phyloP scores from a whole-genome alignment of 2,888 invertebrate species.

The Lydus trimaculatus region DNA sequence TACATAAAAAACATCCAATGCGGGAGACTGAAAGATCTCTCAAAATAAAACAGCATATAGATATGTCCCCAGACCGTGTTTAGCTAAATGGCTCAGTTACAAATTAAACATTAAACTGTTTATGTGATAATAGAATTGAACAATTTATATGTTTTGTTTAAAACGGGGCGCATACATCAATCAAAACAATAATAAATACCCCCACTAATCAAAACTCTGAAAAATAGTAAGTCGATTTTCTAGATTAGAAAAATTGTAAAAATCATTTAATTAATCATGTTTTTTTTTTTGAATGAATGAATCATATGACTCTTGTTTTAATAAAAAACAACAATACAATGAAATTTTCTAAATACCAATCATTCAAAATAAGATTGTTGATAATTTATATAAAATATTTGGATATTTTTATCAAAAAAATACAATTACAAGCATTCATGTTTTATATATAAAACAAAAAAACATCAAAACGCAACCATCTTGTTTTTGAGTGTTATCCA shows the following conservation, averaged over 20 bases:
- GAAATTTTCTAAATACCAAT: not conserved
- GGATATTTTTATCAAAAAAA: slow-evolving; percentile 21
- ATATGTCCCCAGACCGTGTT: slow-evolving; percentile 59
- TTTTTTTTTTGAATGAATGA: slow-evolving; percentile 21
- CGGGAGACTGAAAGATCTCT: slow-evolving; percentile 60
- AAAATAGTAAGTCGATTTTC: not conserved
- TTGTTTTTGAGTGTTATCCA: slow-evolving; percentile 60
- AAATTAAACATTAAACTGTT: slow-evolving; percentile 33
- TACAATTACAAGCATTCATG: slow-evolving; percentile 46
- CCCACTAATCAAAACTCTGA: not conserved
- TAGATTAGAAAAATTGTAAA: not conserved
- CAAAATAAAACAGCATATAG: slow-evolving; percentile 60
- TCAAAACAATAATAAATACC: too few relatives aligned
- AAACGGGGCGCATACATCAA: too few relatives aligned
- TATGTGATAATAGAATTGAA: slow-evolving; percentile 22
- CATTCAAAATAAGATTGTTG: not conserved
- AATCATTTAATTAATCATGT: slow-evolving; percentile 25
- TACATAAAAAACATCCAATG: slow-evolving; percentile 44
- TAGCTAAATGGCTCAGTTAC: slow-evolving; percentile 31
- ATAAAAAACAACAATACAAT: slow-evolving; percentile 11
- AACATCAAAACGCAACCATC: slow-evolving; percentile 46
- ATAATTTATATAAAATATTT: not conserved
- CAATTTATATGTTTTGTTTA: too few relatives aligned
- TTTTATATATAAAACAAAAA: too few relatives aligned
- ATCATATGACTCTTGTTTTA: slow-evolving; percentile 30